Percentiles rank a stretch among this genome's conserved stretches.
These are phyloP conservation scores for Rhea pennata DNA, from an alignment of 2,113 vertebrate species.

Conservation along the genomic window DNA sequence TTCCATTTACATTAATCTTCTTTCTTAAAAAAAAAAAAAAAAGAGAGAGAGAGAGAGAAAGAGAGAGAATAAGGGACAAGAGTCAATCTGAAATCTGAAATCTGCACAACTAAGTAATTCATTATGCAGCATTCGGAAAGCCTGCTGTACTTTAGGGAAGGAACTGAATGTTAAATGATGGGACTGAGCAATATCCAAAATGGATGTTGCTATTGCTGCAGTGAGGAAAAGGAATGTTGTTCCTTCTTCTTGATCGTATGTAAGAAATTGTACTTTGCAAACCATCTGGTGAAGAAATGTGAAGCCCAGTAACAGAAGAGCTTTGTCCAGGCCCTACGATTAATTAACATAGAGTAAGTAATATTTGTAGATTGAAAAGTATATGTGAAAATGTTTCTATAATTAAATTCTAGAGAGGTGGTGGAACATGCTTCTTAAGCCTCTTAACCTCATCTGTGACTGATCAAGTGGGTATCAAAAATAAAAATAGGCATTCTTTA, in stretches of 20 bases:
- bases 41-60: too few species aligned
- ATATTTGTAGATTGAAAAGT: not conserved
- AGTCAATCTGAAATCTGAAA: conserved; percentile 1
- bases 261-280: not conserved
- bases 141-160: not conserved
- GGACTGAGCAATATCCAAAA: not conserved
- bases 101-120: not conserved
- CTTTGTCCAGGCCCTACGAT: not conserved
- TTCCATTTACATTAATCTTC: not conserved
- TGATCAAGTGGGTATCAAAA: conserved; percentile 5
- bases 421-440: conserved; percentile 16
- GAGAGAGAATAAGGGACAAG: not conserved
- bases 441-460: conserved; percentile 16
- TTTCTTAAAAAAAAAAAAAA: not conserved
- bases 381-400: not conserved
- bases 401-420: not conserved
- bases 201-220: not conserved
- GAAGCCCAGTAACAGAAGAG: not conserved
- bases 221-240: not conserved
- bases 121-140: not conserved
- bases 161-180: not conserved
- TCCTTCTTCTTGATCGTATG: not conserved
- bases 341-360: conserved; percentile 25
- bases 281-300: not conserved
- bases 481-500: conserved; percentile 51